A percentile compares a stretch with the other conserved stretches of the same genome.
These are phyloP conservation scores for Hyposoter didymator DNA, from an alignment of 2,888 invertebrate genomes.

Conservation along the genomic window DNA sequence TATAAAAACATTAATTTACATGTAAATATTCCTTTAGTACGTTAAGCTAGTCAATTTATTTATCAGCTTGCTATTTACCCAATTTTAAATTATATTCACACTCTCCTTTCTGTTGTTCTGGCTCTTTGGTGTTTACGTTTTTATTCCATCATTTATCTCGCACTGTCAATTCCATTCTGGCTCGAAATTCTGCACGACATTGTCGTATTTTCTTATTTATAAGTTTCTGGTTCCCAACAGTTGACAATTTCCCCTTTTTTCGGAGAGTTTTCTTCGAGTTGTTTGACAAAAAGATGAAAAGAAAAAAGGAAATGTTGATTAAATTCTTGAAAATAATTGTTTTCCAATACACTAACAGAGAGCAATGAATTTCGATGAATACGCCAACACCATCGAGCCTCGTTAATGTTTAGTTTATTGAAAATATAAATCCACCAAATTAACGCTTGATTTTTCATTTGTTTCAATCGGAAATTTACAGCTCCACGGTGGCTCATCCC, in stretches of 20 bases:
- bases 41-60: conserved; percentile 59
- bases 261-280: too few species aligned
- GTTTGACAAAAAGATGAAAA: too few species aligned
- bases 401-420: conserved; percentile 19
- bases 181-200: not conserved
- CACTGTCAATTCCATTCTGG: not conserved
- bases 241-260: too few species aligned
- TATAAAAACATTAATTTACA: conserved; percentile 49
- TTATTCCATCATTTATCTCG: conserved; percentile 25
- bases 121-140: conserved; percentile 39
- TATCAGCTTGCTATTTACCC: conserved; percentile 33
- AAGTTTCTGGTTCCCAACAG: too few species aligned
- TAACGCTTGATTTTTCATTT: conserved; percentile 35
- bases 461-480: conserved; percentile 85
- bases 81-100: not conserved
- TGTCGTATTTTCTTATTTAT: not conserved
- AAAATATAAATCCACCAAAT: conserved; percentile 5
- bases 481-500: conserved; percentile 98
- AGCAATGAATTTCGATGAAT: not conserved
- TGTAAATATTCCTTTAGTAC: conserved; percentile 60
- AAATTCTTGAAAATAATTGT: not conserved
- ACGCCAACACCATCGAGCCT: conserved; percentile 29
- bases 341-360: not conserved
- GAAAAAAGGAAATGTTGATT: too few species aligned
- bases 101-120: conserved; percentile 17